Evolutionary conservation across 1,140 invertebrate genomes (phyloP).

Genomic region (Solenopsis invicta): DNA sequence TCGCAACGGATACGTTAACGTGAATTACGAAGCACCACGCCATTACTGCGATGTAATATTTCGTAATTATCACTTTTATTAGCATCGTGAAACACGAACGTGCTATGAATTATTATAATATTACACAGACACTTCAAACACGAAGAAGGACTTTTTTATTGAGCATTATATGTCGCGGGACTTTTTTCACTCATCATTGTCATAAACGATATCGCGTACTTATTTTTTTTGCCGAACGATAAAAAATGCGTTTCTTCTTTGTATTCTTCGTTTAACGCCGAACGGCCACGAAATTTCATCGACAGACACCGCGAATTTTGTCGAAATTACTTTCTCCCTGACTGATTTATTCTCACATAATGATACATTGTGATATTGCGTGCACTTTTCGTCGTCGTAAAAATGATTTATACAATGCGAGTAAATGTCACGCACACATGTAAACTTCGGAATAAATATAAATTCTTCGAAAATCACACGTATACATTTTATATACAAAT

Average conservation of each 20-base stretch:
- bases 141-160: conserved; percentile 62
- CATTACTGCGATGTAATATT: conserved; percentile 68
- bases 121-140: conserved; percentile 35
- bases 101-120: conserved; percentile 64
- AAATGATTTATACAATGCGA: conserved; percentile 21
- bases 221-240: conserved; percentile 37
- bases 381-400: not conserved
- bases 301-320: conserved; percentile 10
- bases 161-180: conserved; percentile 33
- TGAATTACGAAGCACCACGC: conserved; percentile 54
- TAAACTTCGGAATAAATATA: not conserved
- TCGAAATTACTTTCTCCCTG: conserved; percentile 31
- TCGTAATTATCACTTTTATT: conserved; percentile 74
- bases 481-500: not conserved
- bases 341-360: conserved; percentile 10
- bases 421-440: not conserved
- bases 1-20: not conserved
- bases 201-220: conserved; percentile 14
- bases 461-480: not conserved
- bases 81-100: conserved; percentile 17
- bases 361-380: not conserved
- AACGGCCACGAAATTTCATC: not conserved
- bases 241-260: conserved; percentile 25
- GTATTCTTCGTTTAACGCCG: not conserved
- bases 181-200: conserved; percentile 35